Evolutionary conservation across 2,113 vertebrate genomes (phyloP), one percentile per base, ranked within the genome.

Genomic region (Bothrops jararaca): DNA sequence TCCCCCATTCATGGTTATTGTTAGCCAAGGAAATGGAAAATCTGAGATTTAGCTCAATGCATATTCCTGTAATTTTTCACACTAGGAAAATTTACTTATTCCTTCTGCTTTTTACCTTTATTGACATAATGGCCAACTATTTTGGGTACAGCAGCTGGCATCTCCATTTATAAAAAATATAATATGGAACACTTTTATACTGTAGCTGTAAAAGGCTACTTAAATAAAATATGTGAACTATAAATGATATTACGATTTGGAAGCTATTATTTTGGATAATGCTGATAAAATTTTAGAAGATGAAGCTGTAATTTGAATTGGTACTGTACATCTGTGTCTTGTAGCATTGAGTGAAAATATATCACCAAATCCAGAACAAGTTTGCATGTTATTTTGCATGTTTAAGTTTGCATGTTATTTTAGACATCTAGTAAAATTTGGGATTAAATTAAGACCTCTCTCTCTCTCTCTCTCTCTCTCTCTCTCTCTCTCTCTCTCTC

Each of bases 41-140:
- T 39, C 42, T 88, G 86, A 89, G 86, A 86, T 91, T 89, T 42
- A 89, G n/a, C 64, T 93, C 42, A 50, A 80, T 58, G 53, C 74
- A 42, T 91, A 85, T 85, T 88, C 42, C 56, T 89, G 53, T 89
- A 42, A 91, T 85, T 91, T 93, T 57, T 88, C 92, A 89, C 60
- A 42, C 52, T 50, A 85, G 15, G 42, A 10, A 52, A 42, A 34
- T 20, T 24, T 85, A 64, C 5, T 85, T 85, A 60, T 88, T 88
- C 52, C 85, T 53, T 69, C 57, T 69, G 12, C 42, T 39, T 23
- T 50, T 90, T n/a, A 58, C 22, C 20, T 91, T 80, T 80, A 80
- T 80, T 80, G 69, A 80, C 18, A 9, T 80, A 80, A 80, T 80
- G 18, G 18, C 34, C 34, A 42, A 20, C 34, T 80, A 22, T 80